phyloP scores from a whole-genome alignment of 2,888 invertebrate species.

The Diploptera punctata region DNA sequence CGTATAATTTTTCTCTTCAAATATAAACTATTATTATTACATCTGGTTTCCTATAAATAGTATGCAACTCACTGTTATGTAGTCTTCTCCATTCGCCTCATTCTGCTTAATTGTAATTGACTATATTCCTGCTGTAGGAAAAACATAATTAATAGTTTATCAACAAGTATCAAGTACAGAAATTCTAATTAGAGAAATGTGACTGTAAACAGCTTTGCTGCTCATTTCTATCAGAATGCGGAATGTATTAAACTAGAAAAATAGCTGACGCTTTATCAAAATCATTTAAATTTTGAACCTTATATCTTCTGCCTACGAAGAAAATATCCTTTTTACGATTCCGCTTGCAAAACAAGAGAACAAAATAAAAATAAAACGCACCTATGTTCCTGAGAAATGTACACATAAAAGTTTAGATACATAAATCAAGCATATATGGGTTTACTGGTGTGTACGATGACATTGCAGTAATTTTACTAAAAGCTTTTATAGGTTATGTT shows the following conservation, averaged over 20 bases:
- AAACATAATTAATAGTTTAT: too few species aligned
- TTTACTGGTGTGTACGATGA: background rate
- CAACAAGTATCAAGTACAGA: too few species aligned
- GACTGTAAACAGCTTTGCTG: background rate
- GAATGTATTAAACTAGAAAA: background rate
- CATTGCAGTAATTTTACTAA: slow-evolving; percentile 24
- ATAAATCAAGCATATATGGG: background rate
- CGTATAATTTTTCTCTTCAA: too few species aligned
- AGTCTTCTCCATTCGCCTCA: too few species aligned
- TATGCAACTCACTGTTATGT: too few species aligned
- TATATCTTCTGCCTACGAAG: background rate
- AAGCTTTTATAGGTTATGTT: slow-evolving; percentile 19
- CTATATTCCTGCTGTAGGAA: too few species aligned
- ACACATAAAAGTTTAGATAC: background rate
- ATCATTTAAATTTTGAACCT: too few species aligned
- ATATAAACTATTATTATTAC: too few species aligned
- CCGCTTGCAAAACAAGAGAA: background rate
- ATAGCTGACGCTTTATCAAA: too few species aligned
- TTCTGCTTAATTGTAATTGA: too few species aligned
- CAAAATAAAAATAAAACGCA: background rate
- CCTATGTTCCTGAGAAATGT: background rate
- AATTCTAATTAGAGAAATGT: too few species aligned
- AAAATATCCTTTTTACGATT: background rate
- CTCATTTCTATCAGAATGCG: background rate
- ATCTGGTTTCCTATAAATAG: too few species aligned